Evolutionary conservation across 2,797 vertebrate species (phyloP).

Genomic region (Sebastes reedi): DNA sequence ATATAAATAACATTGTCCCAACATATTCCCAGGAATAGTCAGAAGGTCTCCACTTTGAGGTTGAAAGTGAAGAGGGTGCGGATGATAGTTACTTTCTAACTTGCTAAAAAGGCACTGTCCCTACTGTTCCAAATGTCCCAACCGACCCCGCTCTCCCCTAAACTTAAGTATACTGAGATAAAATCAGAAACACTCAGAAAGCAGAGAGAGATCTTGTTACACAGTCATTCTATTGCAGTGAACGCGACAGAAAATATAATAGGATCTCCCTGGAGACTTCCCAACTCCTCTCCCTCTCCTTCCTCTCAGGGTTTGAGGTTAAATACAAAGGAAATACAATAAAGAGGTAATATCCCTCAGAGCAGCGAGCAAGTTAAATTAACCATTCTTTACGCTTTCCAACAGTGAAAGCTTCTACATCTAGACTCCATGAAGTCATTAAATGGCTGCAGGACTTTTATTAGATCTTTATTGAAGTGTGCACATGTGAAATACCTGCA

Average conservation of each 20-base stretch:
- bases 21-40: too few relatives aligned
- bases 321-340: slow-evolving; percentile 70
- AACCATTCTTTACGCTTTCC: slow-evolving; percentile 43
- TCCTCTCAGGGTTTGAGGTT: slow-evolving; percentile 61
- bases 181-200: slow-evolving; percentile 15
- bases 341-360: slow-evolving; percentile 57
- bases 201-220: slow-evolving; percentile 39
- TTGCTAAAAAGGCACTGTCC: too few relatives aligned
- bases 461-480: slow-evolving; percentile 42
- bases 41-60: too few relatives aligned
- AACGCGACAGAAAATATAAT: slow-evolving; percentile 58
- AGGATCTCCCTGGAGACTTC: slow-evolving; percentile 54
- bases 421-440: slow-evolving; percentile 42
- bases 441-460: slow-evolving; percentile 29
- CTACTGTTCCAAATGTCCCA: too few relatives aligned
- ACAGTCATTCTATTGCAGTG: slow-evolving; percentile 52
- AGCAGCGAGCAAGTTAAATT: slow-evolving; percentile 51
- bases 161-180: slow-evolving; percentile 13
- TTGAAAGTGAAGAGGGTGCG: too few relatives aligned
- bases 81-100: too few relatives aligned
- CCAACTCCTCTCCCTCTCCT: slow-evolving; percentile 40
- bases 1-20: too few relatives aligned
- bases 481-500: slow-evolving; percentile 37
- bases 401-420: slow-evolving; percentile 13
- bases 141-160: too few relatives aligned